Percentiles rank a stretch among this genome's conserved stretches.
Conservation (phyloP, 2,888 invertebrate species). For the Ormyrus nitidulus region DNA sequence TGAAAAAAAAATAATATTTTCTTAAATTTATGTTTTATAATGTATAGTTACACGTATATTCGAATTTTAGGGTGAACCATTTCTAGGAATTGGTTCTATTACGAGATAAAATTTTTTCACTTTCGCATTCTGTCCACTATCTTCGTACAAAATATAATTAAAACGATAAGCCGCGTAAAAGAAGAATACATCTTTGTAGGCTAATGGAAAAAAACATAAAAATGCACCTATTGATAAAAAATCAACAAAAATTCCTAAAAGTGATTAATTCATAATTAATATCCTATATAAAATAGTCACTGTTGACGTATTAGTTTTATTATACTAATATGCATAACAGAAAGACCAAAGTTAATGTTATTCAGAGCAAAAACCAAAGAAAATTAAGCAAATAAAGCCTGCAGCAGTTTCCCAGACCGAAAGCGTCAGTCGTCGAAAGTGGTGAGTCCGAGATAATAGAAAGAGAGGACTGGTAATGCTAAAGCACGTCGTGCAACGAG, state of each 20-base stretch:
- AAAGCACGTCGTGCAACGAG: slow-evolving; percentile 15
- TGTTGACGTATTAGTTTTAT: not conserved
- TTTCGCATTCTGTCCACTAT: too few species aligned
- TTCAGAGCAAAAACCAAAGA: not conserved
- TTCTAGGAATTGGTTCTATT: too few species aligned
- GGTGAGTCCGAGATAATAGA: not conserved
- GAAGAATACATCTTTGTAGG: too few species aligned
- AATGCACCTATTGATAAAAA: not conserved
- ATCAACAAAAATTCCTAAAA: not conserved
- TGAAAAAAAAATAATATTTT: too few species aligned
- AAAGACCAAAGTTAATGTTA: not conserved
- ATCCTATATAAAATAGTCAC: not conserved
- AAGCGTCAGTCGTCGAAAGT: slow-evolving; percentile 27
- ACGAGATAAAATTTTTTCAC: too few species aligned
- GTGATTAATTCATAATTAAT: too few species aligned
- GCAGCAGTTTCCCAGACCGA: not conserved
- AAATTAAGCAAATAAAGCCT: not conserved
- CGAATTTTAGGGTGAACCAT: too few species aligned
- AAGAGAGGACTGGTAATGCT: not conserved
- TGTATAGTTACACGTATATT: too few species aligned
- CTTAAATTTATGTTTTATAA: too few species aligned
- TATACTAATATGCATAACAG: not conserved
- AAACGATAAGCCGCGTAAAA: too few species aligned
- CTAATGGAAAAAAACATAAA: too few species aligned
- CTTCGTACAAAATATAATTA: too few species aligned